Conservation (phyloP, 2,797 vertebrate genomes). For the Nyctalus aviator region DNA sequence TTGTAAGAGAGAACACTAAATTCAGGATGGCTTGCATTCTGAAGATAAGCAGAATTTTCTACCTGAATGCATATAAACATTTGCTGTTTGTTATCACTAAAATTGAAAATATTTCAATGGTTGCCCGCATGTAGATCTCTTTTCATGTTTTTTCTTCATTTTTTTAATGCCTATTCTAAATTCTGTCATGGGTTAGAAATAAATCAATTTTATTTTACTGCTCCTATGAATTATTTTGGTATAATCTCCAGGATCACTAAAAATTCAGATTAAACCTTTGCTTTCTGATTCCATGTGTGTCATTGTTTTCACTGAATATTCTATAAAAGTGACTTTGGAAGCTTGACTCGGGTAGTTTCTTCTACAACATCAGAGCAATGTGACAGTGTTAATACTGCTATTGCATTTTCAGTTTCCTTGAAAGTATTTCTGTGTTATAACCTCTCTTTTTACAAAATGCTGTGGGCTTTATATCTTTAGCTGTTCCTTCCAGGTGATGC, state of each 20-base stretch:
- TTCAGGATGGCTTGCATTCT: slow-evolving; percentile 13
- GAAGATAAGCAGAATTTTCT: slow-evolving; percentile 36
- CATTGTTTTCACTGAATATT: neutral
- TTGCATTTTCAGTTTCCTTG: neutral
- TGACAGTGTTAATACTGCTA: neutral
- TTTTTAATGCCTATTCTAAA: slow-evolving; percentile 8
- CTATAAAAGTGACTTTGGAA: neutral
- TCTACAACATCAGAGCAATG: neutral
- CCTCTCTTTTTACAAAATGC: neutral
- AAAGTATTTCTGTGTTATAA: neutral
- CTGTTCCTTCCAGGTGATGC: neutral
- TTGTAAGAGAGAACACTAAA: slow-evolving; percentile 31
- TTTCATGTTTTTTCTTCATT: neutral
- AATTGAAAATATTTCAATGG: slow-evolving; percentile 9
- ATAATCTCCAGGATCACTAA: neutral
- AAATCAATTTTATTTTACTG: slow-evolving; percentile 37
- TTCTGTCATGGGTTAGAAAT: slow-evolving; percentile 42
- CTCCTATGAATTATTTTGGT: slow-evolving; percentile 42
- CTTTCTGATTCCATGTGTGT: neutral
- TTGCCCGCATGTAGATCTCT: slow-evolving; percentile 12
- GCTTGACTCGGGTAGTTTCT: neutral
- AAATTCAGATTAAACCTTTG: slow-evolving; percentile 36
- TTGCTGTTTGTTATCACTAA: neutral
- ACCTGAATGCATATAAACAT: neutral
- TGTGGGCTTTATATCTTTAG: neutral